Evolutionary conservation across 2,888 invertebrate genomes (phyloP).

Genomic region (Ornithoptera priamus): DNA sequence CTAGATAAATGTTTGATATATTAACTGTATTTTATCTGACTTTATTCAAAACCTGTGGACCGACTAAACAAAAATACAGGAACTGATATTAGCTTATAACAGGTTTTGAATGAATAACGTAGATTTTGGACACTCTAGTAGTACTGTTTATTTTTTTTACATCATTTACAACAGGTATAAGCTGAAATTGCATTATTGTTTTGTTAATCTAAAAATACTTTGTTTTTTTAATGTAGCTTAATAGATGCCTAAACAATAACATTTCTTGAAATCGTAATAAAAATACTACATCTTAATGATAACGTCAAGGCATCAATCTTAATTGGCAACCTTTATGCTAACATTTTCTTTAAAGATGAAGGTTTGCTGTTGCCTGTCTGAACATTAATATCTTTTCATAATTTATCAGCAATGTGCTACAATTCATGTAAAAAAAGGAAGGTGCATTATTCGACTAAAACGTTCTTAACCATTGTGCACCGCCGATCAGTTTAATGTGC

Average conservation of each 20-base stretch:
- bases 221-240: slow-evolving; percentile 13
- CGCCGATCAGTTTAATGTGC: slow-evolving; percentile 65
- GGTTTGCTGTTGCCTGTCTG: background rate
- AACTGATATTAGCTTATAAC: slow-evolving; percentile 69
- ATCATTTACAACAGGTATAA: slow-evolving; percentile 46
- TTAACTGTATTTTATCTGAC: slow-evolving; percentile 78
- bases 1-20: slow-evolving; percentile 80
- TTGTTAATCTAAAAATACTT: slow-evolving; percentile 37
- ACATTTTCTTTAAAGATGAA: background rate
- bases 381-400: background rate
- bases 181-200: slow-evolving; percentile 47
- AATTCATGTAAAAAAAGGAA: background rate
- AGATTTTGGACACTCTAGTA: slow-evolving; percentile 56
- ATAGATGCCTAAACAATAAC: slow-evolving; percentile 7
- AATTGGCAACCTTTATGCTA: background rate
- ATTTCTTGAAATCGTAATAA: slow-evolving; percentile 5
- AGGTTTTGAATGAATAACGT: slow-evolving; percentile 77
- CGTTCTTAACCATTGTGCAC: slow-evolving; percentile 61
- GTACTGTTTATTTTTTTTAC: slow-evolving; percentile 45
- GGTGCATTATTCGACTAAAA: slow-evolving; percentile 39
- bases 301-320: background rate
- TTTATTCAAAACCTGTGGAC: slow-evolving; percentile 78
- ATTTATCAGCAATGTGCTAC: background rate
- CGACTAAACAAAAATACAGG: slow-evolving; percentile 68
- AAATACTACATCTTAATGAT: background rate